A percentile compares a stretch with the other conserved stretches of the same genome.
These are phyloP conservation scores for Himalopsyche tibetana DNA, from an alignment of 2,888 invertebrate species.

Conservation along the genomic window DNA sequence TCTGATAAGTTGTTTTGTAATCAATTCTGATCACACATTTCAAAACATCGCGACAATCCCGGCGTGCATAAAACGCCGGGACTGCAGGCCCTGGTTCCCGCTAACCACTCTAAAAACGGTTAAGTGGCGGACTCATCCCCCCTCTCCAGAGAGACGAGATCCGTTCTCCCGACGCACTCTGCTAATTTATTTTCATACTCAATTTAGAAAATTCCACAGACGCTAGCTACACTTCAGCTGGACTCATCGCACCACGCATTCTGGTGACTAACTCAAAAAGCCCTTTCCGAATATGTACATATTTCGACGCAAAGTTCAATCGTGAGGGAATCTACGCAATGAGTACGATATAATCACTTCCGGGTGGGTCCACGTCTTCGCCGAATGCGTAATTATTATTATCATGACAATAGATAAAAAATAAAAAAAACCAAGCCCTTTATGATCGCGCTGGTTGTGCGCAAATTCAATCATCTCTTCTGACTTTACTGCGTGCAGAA, in stretches of 20 bases:
- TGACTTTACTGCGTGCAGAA: too few relatives aligned
- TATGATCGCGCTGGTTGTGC: too few relatives aligned
- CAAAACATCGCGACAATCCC: background rate
- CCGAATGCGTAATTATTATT: too few relatives aligned
- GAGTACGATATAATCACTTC: background rate
- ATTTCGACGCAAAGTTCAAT: background rate
- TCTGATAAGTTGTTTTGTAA: background rate
- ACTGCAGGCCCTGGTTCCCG: background rate
- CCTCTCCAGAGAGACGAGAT: background rate
- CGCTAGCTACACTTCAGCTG: background rate
- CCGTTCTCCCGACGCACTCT: background rate
- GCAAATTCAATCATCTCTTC: too few relatives aligned
- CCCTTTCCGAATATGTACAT: constrained; percentile 5
- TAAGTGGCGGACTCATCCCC: constrained; percentile 36
- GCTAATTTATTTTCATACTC: constrained; percentile 43
- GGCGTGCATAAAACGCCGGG: background rate
- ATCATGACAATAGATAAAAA: too few relatives aligned
- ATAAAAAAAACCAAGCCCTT: too few relatives aligned
- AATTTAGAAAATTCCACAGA: constrained; percentile 40
- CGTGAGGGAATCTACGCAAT: background rate
- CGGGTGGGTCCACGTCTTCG: too few relatives aligned
- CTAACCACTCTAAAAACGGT: background rate
- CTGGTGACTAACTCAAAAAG: background rate
- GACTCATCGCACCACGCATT: background rate
- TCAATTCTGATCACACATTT: background rate